These are phyloP conservation scores for Archivesica marissinica DNA, from an alignment of 1,140 invertebrate species.

Conservation along the genomic window DNA sequence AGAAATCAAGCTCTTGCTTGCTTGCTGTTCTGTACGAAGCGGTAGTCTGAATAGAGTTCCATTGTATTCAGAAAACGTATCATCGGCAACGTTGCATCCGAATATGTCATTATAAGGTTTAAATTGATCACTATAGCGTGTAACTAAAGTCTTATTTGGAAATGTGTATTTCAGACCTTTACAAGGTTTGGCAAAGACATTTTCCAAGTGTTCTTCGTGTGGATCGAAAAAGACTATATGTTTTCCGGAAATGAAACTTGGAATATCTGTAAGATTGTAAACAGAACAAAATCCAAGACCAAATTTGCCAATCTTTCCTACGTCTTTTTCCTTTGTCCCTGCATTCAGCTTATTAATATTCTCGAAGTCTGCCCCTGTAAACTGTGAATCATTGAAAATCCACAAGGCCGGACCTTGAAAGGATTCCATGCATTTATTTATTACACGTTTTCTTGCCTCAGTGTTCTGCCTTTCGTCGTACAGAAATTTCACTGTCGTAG, in stretches of 20 bases:
- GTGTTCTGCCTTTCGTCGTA: slow-evolving; percentile 76
- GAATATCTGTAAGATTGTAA: slow-evolving; percentile 79
- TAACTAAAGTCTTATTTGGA: slow-evolving; percentile 61
- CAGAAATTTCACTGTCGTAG: slow-evolving; percentile 77
- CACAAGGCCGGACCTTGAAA: slow-evolving; percentile 74
- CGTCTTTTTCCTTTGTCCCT: slow-evolving; percentile 63
- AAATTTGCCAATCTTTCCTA: slow-evolving; percentile 77
- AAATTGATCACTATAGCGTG: slow-evolving; percentile 70
- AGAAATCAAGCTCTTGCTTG: slow-evolving; percentile 71
- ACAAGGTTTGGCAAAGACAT: background rate
- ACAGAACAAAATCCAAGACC: slow-evolving; percentile 79
- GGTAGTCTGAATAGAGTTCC: slow-evolving; percentile 76
- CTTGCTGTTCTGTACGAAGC: slow-evolving; percentile 67
- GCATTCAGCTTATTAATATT: slow-evolving; percentile 68
- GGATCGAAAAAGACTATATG: slow-evolving; percentile 77
- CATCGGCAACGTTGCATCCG: slow-evolving; percentile 62
- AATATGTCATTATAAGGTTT: slow-evolving; percentile 75
- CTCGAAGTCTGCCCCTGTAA: slow-evolving; percentile 63
- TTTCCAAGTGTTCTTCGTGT: slow-evolving; percentile 70
- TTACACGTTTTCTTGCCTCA: slow-evolving; percentile 65
- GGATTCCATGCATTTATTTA: slow-evolving; percentile 71
- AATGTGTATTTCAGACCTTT: slow-evolving; percentile 69
- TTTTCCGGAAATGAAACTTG: slow-evolving; percentile 72
- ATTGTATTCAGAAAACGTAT: slow-evolving; percentile 52
- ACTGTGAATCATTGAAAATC: slow-evolving; percentile 73